phyloP scores from a whole-genome alignment of 2,888 invertebrate genomes.

The Keiferia lycopersicella region DNA sequence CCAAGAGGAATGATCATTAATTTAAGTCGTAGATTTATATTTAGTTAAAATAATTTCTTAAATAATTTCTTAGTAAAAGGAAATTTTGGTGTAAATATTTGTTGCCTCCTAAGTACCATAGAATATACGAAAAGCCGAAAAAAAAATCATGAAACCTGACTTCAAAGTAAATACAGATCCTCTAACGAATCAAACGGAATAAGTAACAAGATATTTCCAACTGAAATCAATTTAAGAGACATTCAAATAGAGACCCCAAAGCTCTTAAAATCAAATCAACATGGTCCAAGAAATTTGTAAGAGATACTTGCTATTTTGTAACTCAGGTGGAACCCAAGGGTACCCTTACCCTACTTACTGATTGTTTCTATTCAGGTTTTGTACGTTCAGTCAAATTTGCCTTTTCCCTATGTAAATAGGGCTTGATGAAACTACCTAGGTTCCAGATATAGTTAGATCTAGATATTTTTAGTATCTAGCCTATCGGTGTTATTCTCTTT shows the following conservation, averaged over 20 bases:
- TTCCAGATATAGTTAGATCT: not conserved
- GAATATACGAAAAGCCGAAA: too few species aligned
- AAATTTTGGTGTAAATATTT: too few species aligned
- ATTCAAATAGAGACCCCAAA: slow-evolving; percentile 6
- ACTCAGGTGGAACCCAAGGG: not conserved
- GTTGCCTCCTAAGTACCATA: too few species aligned
- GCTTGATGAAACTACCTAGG: not conserved
- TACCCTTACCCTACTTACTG: slow-evolving; percentile 6
- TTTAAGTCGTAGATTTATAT: too few species aligned
- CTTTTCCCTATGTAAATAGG: not conserved
- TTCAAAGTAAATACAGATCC: too few species aligned
- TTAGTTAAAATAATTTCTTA: too few species aligned
- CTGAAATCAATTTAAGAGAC: not conserved
- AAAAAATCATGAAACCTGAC: too few species aligned
- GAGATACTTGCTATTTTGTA: not conserved
- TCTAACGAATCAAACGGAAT: not conserved
- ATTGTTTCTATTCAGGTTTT: slow-evolving; percentile 14
- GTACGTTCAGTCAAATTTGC: not conserved
- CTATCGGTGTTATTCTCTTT: too few species aligned
- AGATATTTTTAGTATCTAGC: not conserved
- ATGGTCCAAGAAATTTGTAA: slow-evolving; percentile 1
- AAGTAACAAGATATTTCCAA: not conserved
- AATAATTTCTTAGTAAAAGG: too few species aligned
- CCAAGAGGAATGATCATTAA: too few species aligned
- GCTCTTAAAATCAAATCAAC: slow-evolving; percentile 12